Base-by-base conservation (phyloP, 1,140 invertebrate genomes). In the Eulimnadia texana region DNA sequence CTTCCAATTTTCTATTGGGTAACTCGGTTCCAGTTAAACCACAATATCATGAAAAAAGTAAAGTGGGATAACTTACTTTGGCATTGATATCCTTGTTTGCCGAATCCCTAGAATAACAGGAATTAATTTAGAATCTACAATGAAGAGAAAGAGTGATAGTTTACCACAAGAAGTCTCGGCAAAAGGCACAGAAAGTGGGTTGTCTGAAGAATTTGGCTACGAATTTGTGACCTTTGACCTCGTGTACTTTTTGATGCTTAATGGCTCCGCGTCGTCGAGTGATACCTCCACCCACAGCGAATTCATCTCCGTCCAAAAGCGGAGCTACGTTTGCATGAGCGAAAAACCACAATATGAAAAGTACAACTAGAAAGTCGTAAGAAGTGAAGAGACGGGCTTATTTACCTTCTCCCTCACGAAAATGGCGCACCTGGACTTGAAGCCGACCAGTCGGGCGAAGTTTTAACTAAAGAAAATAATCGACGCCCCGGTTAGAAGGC, bases 161-260 rank as follows among this genome's bases (percentile, higher is more conserved):
- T 67, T 70, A 80, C 94, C 96, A 99, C 47, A 99, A 83, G 74
- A 99, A 99, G 69, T 98, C 90, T 73, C 92, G 89, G 76, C 94
- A 98, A 72, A 96, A 93, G 29, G 92, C 92, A 75, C 95, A 99
- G 75, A 99, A 99, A n/a, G 95, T 99, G 49, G 95, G 96, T 74
- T 98, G 93, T 28, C 93, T 81, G 73, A 99, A 95, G 74, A 98
- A 97, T 69, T 97, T 97, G 19, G 96, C 95, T 72, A 98, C 91
- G 74, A 99, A 97, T 68, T 89, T 91, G 74, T 98, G 94, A n/a
- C 93, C 93, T 71, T 92, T 90, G 52, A 94, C 85, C 70, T 92
- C 84, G 70, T 97, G 93, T 54, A 95, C 83, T 77, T 93, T 94
- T 69, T 91, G 88, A 68, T 96, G 91, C 73, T 96, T 95, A 62